Evolutionary conservation across 2,797 vertebrate genomes (phyloP), one percentile per base, ranked within the genome.

Genomic region (Mormyrops attenuatus): DNA sequence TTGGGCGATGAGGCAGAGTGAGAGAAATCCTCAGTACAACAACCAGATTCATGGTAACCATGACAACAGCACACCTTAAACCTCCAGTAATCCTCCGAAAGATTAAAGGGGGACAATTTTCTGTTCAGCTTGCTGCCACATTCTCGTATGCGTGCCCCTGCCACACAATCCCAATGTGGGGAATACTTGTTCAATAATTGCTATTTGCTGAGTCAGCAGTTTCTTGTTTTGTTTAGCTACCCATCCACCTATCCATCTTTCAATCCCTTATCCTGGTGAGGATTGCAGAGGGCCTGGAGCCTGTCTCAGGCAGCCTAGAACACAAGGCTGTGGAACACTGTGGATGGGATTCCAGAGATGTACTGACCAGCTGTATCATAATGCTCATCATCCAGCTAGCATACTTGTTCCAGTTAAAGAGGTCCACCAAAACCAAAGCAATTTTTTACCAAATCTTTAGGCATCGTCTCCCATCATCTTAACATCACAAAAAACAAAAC

Each of bases 11-110:
- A 90, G 82, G 80, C 87, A 88, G 85, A 41, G 87, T 55, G 88
- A 89, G 89, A 69, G 66, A 86, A 89, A 89, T 89, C 90, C 89
- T 90, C 89, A 89, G 88, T 89, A 90, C 90, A 88, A 73, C 88
- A 90, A 92, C 92, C 90, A 90, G 92, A 90, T 92, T 92, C 91
- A 88, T 63, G 90, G 20, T 94, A 91, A 0, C 93, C 92, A 93
- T 92, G 91, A 90, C 91, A 93, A 95, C 94, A 89, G 92, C 93
- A 93, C 93, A 94, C 93, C 92, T 89, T 92, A 88, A 88, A 84
- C 90, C 88, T 91, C 66, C 90, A 53, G 89, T 93, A 93, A 94
- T 94, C 94, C 85, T 87, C 85, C 26, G 38, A 50, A 89, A 87
- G 85, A 87, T 77, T 73, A 88, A 80, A 80, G 63, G 63, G 85